Evolutionary conservation across 2,113 vertebrate genomes (phyloP).

Genomic region (Puma concolor): DNA sequence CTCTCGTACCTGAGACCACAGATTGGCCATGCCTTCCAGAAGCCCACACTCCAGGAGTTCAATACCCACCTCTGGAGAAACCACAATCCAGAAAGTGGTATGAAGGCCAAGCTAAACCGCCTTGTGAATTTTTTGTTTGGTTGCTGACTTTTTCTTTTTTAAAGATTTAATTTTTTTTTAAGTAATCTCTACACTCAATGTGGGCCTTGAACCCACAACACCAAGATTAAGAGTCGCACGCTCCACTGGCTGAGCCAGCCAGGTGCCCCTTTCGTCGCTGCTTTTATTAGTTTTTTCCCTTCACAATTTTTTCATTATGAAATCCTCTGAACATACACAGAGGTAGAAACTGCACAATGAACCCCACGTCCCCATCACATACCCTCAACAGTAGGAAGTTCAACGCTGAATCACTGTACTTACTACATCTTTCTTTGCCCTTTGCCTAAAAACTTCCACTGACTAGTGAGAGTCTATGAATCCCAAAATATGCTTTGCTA

Average conservation of each 20-base stretch:
- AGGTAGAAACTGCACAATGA: not conserved
- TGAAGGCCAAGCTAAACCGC: not conserved
- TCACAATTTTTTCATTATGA: not conserved
- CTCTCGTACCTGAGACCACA: not conserved
- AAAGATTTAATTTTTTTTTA: not conserved
- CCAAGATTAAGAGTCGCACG: not conserved
- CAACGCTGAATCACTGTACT: rapidly evolving
- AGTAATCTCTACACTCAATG: not conserved
- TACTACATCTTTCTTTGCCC: not conserved
- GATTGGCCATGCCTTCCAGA: rapidly evolving
- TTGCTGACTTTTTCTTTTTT: not conserved
- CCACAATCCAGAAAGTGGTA: not conserved
- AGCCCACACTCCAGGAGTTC: not conserved
- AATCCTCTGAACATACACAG: not conserved
- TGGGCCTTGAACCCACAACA: not conserved
- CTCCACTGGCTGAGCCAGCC: not conserved
- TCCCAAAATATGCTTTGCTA: not conserved
- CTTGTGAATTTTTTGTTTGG: not conserved
- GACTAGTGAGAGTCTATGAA: not conserved
- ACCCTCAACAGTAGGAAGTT: too few relatives aligned
- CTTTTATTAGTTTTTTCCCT: not conserved
- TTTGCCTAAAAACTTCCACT: not conserved
- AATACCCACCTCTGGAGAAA: not conserved
- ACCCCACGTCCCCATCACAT: rapidly evolving
- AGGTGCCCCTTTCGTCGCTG: not conserved